Evolutionary conservation across 2,888 invertebrate genomes (phyloP).

Genomic region (Acleris sparsana): DNA sequence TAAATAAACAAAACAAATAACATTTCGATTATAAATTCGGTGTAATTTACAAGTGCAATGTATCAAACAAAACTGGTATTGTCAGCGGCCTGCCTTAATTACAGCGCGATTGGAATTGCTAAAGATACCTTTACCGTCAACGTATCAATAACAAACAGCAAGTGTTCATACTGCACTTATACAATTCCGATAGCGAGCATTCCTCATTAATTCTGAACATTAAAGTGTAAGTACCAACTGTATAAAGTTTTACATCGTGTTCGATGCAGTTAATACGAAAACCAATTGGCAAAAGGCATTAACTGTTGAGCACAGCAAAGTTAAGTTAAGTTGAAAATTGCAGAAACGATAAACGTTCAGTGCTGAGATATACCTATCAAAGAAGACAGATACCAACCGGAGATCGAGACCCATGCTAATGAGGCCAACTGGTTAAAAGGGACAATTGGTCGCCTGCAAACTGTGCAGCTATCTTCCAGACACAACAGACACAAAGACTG

Average conservation of each 20-base stretch:
- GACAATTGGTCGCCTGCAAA: constrained; percentile 66
- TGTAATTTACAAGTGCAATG: constrained; percentile 39
- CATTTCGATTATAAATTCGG: too few species aligned
- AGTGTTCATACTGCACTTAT: constrained; percentile 38
- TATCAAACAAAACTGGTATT: constrained; percentile 54
- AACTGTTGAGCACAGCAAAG: too few species aligned
- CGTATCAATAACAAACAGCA: constrained; percentile 70
- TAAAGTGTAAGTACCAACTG: too few species aligned
- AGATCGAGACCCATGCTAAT: constrained; percentile 64
- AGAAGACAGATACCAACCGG: constrained; percentile 48
- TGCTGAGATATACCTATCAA: constrained; percentile 11
- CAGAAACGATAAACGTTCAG: not conserved
- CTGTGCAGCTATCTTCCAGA: constrained; percentile 67
- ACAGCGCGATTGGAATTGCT: constrained; percentile 56
- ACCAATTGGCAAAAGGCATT: too few species aligned
- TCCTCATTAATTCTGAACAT: too few species aligned
- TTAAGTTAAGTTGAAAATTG: too few species aligned
- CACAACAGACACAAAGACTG: constrained; percentile 66
- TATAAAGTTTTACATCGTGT: too few species aligned
- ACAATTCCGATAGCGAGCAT: not conserved
- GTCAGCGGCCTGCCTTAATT: constrained; percentile 60
- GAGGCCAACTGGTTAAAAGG: constrained; percentile 70
- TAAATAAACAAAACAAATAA: too few species aligned
- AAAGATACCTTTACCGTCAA: constrained; percentile 71
- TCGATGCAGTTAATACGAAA: too few species aligned